Evolutionary conservation across 2,113 vertebrate genomes (phyloP), one percentile per base, ranked within the genome.

Genomic region (Coreoperca whiteheadi): DNA sequence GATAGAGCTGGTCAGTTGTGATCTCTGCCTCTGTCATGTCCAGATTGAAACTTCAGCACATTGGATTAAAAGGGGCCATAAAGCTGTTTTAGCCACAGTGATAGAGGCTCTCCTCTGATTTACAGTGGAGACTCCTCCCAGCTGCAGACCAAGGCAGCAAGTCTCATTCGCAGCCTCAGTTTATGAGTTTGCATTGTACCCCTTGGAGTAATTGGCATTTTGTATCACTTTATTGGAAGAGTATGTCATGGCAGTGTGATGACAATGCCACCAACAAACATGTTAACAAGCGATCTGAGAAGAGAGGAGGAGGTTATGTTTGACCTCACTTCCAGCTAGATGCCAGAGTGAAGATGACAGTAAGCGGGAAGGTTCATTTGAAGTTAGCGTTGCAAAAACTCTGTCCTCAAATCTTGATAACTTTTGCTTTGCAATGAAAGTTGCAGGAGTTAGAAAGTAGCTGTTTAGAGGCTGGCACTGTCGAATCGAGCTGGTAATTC

Each of bases 41-140:
- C 85, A 86, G 88, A 92, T 91, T 92, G 91, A 92, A 93, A 93
- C 83, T 84, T 93, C 90, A 91, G 89, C 88, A 88, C 90, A 91
- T 76, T 94, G 77, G 81, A 90, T 94, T 93, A 91, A 92, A 92
- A 86, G 85, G 64, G 77, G 88, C 77, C 81, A 87, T 94, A 92
- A 92, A 93, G 46, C 84, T 87, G 89, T 70, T 91, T 85, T 61
- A 85, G 87, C 84, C 70, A 51, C 73, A 80, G 91, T 59, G 71
- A 84, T 81, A 72, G 82, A 83, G 65, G 74, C 65, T 56, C 34
- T 46, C 11, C 39, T 63, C 69, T 93, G 91, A 94, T 94, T 93
- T 94, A 94, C 87, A 79, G 73, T 10, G 34, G 37, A 76, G 43
- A 67, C 68, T 82, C 61, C 63, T 85, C 56, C 68, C 57, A 69